A percentile compares a stretch with the other conserved stretches of the same genome.
Evolutionary conservation across 2,888 invertebrate genomes (phyloP).

Genomic region (Camptogramma bilineatum): DNA sequence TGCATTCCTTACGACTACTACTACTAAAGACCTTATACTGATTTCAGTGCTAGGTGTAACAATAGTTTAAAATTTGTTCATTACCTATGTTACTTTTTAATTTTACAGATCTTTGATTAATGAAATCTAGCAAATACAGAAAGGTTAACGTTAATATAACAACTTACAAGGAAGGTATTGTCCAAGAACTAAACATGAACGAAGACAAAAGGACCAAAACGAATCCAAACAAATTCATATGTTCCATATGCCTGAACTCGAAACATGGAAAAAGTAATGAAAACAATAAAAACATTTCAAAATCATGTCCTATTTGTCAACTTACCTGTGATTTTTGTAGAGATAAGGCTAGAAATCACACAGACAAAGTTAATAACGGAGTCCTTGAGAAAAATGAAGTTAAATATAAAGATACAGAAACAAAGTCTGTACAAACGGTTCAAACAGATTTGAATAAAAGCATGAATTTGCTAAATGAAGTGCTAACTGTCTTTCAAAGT

Average conservation of each 20-base stretch:
- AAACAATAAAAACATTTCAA: constrained; percentile 43
- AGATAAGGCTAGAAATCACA: constrained; percentile 27
- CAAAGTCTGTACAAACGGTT: constrained; percentile 58
- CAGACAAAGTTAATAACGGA: constrained; percentile 19
- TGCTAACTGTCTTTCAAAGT: constrained; percentile 70
- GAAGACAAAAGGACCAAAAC: constrained; percentile 39
- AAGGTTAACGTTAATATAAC: constrained; percentile 65
- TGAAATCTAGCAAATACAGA: constrained; percentile 39
- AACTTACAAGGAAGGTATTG: constrained; percentile 51
- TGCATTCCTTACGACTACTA: too few relatives aligned
- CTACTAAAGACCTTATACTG: too few relatives aligned
- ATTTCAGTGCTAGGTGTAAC: too few relatives aligned
- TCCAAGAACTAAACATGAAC: constrained; percentile 42
- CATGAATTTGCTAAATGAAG: constrained; percentile 70
- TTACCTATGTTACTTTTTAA: too few relatives aligned
- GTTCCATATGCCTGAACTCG: constrained; percentile 66
- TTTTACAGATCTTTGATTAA: constrained; percentile 20
- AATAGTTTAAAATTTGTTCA: not conserved
- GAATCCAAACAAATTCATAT: constrained; percentile 55
- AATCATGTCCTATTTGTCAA: constrained; percentile 57
- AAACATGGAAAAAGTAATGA: constrained; percentile 44
- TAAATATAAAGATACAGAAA: constrained; percentile 12
- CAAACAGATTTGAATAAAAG: constrained; percentile 56
- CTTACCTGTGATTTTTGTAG: constrained; percentile 37
- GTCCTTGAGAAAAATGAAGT: constrained; percentile 3